Conservation (phyloP, 2,888 invertebrate genomes). For the Volucella inanis region DNA sequence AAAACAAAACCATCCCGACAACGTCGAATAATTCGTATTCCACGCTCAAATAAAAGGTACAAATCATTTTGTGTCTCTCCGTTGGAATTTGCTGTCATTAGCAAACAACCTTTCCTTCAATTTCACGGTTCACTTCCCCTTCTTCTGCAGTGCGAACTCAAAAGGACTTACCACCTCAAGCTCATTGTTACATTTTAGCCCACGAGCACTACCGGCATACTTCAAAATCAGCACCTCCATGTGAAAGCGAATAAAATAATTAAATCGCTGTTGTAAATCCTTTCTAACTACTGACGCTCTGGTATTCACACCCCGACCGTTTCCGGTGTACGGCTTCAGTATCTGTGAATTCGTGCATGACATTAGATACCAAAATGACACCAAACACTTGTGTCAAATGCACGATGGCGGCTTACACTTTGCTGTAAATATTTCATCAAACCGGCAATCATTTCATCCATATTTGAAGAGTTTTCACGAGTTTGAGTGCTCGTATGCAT, state of each 20-base stretch:
- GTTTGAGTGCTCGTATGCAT: constrained; percentile 3
- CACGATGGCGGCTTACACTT: constrained; percentile 1
- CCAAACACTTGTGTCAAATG: constrained; percentile 16
- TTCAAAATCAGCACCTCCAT: constrained; percentile 11
- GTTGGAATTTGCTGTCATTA: neutral
- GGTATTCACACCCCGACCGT: no score
- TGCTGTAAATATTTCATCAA: constrained; percentile 1
- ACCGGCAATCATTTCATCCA: neutral
- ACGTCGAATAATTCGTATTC: constrained; percentile 16
- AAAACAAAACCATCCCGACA: neutral
- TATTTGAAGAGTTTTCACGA: neutral
- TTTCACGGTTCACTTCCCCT: neutral
- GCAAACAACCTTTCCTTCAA: neutral
- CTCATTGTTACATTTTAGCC: no score
- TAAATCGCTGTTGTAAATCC: constrained; percentile 5
- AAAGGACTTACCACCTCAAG: no score
- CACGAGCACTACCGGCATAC: neutral
- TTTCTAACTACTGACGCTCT: neutral
- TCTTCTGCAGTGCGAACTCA: no score
- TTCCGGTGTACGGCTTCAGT: no score
- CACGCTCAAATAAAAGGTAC: constrained; percentile 23
- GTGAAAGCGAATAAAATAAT: constrained; percentile 26
- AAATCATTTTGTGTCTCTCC: constrained; percentile 2
- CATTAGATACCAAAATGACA: constrained; percentile 18
- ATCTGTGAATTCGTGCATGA: neutral